These are phyloP conservation scores for Salticus scenicus DNA, from an alignment of 2,888 invertebrate genomes.

Conservation along the genomic window DNA sequence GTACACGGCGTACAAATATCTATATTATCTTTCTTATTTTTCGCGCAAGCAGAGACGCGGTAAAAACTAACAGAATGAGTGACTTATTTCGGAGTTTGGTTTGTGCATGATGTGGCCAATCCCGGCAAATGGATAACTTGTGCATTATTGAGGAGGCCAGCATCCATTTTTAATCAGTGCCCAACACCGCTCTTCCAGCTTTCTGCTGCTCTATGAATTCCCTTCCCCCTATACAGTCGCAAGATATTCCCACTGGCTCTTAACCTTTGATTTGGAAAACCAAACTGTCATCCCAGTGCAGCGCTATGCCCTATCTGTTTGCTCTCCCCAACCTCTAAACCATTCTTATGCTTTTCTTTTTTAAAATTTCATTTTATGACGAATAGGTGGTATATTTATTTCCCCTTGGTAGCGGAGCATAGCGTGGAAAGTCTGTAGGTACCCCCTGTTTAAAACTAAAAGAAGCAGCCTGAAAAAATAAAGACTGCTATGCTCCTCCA, in stretches of 20 bases:
- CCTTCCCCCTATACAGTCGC: constrained; percentile 45
- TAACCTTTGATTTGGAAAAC: constrained; percentile 70
- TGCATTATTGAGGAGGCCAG: constrained; percentile 52
- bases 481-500: constrained; percentile 41
- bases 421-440: constrained; percentile 15
- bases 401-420: constrained; percentile 55
- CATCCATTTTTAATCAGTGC: constrained; percentile 66
- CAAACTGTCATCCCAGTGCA: constrained; percentile 66
- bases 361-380: constrained; percentile 65
- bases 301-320: constrained; percentile 28
- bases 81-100: constrained; percentile 26
- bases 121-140: constrained; percentile 64
- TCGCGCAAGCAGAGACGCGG: not conserved
- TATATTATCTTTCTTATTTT: not conserved
- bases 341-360: constrained; percentile 19
- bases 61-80: not conserved
- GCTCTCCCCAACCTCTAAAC: constrained; percentile 11
- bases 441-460: not conserved
- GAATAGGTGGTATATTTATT: constrained; percentile 66
- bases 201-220: constrained; percentile 38
- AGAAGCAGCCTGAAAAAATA: constrained; percentile 38
- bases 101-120: constrained; percentile 64
- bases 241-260: constrained; percentile 68
- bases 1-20: too few relatives aligned
- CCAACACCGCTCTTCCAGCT: constrained; percentile 48